A percentile compares a stretch with the other conserved stretches of the same genome.
These are phyloP conservation scores for Leucoraja ocellata DNA, from an alignment of 2,797 vertebrate genomes.

Conservation along the genomic window DNA sequence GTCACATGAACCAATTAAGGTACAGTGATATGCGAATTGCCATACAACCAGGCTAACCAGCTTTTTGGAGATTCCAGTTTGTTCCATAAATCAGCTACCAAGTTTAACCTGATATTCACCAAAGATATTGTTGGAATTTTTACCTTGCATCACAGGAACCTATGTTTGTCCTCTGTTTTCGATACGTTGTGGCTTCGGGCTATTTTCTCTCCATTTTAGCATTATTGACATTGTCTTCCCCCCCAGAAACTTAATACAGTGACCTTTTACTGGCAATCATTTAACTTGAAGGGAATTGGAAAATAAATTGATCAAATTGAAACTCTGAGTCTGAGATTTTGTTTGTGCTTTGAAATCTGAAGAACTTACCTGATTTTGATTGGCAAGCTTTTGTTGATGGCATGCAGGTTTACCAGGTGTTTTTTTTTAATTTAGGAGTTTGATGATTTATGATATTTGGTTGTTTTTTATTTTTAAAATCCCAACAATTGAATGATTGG, in stretches of 20 bases:
- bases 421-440: too few species aligned
- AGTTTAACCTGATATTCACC: not conserved
- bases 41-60: not conserved
- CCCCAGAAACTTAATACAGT: not conserved
- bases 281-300: not conserved
- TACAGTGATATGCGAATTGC: too few species aligned
- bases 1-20: too few species aligned
- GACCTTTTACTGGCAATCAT: not conserved
- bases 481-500: not conserved
- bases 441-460: not conserved
- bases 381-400: not conserved
- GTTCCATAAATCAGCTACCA: not conserved
- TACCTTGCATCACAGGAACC: not conserved
- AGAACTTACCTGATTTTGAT: constrained; percentile 4
- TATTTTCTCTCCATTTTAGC: not conserved
- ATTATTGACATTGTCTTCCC: not conserved
- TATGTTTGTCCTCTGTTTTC: not conserved
- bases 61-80: not conserved
- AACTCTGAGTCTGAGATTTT: not conserved
- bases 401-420: not conserved
- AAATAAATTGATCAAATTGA: not conserved
- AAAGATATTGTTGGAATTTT: not conserved
- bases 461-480: not conserved
- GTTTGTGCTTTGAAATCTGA: not conserved
- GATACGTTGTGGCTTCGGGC: not conserved